Conservation (phyloP, 2,797 vertebrate genomes). For the Argya squamiceps region DNA sequence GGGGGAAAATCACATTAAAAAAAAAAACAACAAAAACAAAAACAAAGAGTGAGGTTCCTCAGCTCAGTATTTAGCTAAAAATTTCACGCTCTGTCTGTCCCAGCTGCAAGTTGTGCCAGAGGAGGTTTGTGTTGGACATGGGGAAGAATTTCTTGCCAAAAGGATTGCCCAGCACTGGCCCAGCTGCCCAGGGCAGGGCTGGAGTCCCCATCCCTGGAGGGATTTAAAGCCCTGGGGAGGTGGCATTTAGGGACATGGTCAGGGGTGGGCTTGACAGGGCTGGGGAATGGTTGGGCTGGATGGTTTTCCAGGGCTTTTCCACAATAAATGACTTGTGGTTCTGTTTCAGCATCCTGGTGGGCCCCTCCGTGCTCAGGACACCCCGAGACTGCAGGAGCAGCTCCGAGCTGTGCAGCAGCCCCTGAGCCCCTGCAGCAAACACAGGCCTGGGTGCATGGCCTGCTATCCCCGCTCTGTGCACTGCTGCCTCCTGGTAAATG, state of each 20-base stretch:
- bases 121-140: neutral
- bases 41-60: neutral
- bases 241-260: accelerated
- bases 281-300: accelerated
- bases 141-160: no score
- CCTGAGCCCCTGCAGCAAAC: accelerated
- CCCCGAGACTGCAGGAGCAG: neutral
- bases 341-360: neutral
- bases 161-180: neutral
- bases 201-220: neutral
- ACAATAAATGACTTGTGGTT: accelerated
- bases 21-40: no score
- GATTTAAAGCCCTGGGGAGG: neutral
- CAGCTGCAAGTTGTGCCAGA: neutral
- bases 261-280: neutral
- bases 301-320: neutral
- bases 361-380: neutral
- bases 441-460: accelerated
- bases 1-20: accelerated
- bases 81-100: accelerated
- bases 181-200: neutral
- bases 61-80: neutral
- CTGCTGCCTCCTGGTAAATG: neutral
- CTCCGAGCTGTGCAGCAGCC: neutral
- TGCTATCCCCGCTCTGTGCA: neutral